phyloP scores from a whole-genome alignment of 2,797 vertebrate genomes.

The Acanthopagrus latus region DNA sequence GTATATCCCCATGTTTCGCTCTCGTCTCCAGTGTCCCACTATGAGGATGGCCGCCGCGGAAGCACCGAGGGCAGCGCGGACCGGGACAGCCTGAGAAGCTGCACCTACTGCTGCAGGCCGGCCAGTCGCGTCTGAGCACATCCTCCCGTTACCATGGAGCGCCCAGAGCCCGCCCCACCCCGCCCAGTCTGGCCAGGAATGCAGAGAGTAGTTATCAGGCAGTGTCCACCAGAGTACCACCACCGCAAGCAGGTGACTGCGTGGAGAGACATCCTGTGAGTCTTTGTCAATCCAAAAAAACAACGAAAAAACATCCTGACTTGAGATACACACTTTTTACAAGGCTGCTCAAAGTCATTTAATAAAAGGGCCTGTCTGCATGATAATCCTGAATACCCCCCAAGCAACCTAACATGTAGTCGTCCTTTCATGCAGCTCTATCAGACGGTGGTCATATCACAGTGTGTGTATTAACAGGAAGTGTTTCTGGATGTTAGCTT shows the following conservation, averaged over 20 bases:
- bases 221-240: slow-evolving; percentile 68
- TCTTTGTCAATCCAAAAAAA: slow-evolving; percentile 32
- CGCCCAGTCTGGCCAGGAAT: slow-evolving; percentile 85
- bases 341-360: slow-evolving; percentile 27
- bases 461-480: slow-evolving; percentile 13
- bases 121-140: slow-evolving; percentile 86
- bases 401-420: slow-evolving; percentile 14
- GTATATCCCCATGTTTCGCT: neutral
- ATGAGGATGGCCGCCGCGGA: slow-evolving; percentile 85
- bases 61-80: slow-evolving; percentile 83
- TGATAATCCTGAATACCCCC: slow-evolving; percentile 20
- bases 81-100: slow-evolving; percentile 87
- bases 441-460: slow-evolving; percentile 25
- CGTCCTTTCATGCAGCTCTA: slow-evolving; percentile 20
- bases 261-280: slow-evolving; percentile 38
- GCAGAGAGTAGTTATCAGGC: slow-evolving; percentile 79
- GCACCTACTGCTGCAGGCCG: slow-evolving; percentile 89
- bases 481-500: slow-evolving; percentile 21
- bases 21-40: slow-evolving; percentile 82
- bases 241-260: slow-evolving; percentile 55
- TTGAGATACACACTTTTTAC: slow-evolving; percentile 28
- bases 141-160: slow-evolving; percentile 50
- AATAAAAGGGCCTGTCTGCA: slow-evolving; percentile 37
- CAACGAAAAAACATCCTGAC: slow-evolving; percentile 10
- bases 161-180: slow-evolving; percentile 52